Evolutionary conservation across 2,888 invertebrate species (phyloP).

Genomic region (Ischnura elegans): DNA sequence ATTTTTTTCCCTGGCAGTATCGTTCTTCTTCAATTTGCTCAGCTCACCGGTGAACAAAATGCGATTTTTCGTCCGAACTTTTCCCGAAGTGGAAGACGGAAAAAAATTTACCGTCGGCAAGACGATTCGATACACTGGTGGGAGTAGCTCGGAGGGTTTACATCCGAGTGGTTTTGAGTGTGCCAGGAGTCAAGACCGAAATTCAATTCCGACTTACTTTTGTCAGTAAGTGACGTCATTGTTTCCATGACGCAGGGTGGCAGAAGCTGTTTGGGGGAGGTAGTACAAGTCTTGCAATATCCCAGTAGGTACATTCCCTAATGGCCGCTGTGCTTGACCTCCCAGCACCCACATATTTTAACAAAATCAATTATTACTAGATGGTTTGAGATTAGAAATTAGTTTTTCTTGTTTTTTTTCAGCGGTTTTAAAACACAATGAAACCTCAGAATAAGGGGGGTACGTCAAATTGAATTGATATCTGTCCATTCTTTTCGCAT

Average conservation of each 20-base stretch:
- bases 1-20: neutral
- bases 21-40: neutral
- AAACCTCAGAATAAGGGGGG: too few species aligned
- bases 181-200: neutral
- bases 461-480: too few species aligned
- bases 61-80: neutral
- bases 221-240: slow-evolving; percentile 49
- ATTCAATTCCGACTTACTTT: slow-evolving; percentile 40
- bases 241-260: slow-evolving; percentile 31
- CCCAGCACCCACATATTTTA: neutral
- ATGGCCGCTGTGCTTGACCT: neutral
- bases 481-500: too few species aligned
- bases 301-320: neutral
- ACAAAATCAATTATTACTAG: too few species aligned
- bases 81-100: neutral
- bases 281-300: neutral
- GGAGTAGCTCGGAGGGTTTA: neutral
- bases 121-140: neutral
- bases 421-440: too few species aligned
- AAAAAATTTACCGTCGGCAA: neutral
- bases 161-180: neutral
- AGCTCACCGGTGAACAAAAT: neutral
- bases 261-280: neutral
- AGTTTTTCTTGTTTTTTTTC: too few species aligned
- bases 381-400: too few species aligned